Percentiles rank a stretch among this genome's conserved stretches.
These are phyloP conservation scores for Willowsia nigromaculata DNA, from an alignment of 2,888 invertebrate species.

Conservation along the genomic window DNA sequence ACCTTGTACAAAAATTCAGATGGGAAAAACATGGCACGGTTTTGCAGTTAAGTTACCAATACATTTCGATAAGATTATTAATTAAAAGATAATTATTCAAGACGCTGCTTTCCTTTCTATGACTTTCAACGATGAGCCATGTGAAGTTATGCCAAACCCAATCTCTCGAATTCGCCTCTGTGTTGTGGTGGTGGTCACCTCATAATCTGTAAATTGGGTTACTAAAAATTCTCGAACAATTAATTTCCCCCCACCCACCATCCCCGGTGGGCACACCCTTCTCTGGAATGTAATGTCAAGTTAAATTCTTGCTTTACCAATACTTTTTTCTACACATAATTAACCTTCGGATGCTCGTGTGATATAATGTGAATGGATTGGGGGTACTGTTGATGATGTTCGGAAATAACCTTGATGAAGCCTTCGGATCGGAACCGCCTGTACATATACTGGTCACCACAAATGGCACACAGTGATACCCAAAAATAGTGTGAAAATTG, in stretches of 20 bases:
- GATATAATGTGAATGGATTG: too few species aligned
- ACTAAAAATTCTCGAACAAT: conserved; percentile 19
- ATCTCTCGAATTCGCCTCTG: not conserved
- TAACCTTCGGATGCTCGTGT: too few species aligned
- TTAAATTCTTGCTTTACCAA: not conserved
- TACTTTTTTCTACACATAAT: not conserved
- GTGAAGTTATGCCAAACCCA: not conserved
- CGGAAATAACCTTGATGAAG: too few species aligned
- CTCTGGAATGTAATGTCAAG: not conserved
- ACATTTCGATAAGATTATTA: not conserved
- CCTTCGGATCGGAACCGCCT: too few species aligned
- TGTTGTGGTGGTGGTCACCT: not conserved
- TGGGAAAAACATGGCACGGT: not conserved
- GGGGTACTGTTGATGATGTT: too few species aligned
- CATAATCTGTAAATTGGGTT: conserved; percentile 11
- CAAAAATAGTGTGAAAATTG: not conserved
- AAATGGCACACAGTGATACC: conserved; percentile 63
- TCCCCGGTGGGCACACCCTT: not conserved
- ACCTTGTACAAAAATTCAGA: conserved; percentile 55
- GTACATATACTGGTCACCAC: conserved; percentile 55
- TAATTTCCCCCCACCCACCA: conserved; percentile 25
- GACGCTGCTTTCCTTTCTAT: not conserved
- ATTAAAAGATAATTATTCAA: not conserved
- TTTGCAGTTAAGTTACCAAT: conserved; percentile 15
- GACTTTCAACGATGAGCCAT: too few species aligned